These are phyloP conservation scores for Phalloptychus januarius DNA, from an alignment of 2,797 vertebrate genomes.

Conservation along the genomic window DNA sequence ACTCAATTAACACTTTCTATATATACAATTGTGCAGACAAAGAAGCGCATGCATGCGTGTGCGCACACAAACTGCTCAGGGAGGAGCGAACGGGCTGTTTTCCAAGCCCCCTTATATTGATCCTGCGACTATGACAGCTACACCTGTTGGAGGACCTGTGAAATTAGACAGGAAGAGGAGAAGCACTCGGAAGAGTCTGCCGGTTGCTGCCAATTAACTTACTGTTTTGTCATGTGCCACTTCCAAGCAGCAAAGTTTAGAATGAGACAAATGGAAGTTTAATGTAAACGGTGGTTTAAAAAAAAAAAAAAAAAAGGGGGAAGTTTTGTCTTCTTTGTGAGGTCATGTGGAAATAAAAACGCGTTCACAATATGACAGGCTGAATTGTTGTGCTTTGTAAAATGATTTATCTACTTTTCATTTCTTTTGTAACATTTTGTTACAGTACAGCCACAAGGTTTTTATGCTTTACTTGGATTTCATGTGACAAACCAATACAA, in stretches of 20 bases:
- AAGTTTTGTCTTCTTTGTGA: constrained; percentile 1
- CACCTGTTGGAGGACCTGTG: constrained; percentile 71
- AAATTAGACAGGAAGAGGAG: constrained; percentile 62
- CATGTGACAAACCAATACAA: background rate
- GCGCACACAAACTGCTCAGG: constrained; percentile 44
- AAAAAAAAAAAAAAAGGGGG: background rate
- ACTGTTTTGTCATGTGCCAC: constrained; percentile 45
- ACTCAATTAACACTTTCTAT: constrained; percentile 85
- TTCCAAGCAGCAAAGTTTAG: constrained; percentile 25
- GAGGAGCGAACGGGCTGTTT: constrained; percentile 53
- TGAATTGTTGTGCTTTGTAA: background rate
- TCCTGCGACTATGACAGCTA: constrained; percentile 69
- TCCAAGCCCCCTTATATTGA: constrained; percentile 53
- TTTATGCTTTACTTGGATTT: background rate
- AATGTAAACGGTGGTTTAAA: background rate
- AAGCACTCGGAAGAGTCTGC: constrained; percentile 29
- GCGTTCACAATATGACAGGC: background rate
- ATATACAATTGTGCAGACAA: constrained; percentile 71
- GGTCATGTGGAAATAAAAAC: constrained; percentile 3
- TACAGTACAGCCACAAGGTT: background rate
- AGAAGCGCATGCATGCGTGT: constrained; percentile 19
- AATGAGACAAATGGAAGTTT: constrained; percentile 31
- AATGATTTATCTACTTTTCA: background rate
- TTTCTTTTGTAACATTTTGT: background rate
- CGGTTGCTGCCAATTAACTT: constrained; percentile 62